A percentile compares a stretch with the other conserved stretches of the same genome.
Evolutionary conservation across 2,888 invertebrate species (phyloP).

Genomic region (Andrena fulva): DNA sequence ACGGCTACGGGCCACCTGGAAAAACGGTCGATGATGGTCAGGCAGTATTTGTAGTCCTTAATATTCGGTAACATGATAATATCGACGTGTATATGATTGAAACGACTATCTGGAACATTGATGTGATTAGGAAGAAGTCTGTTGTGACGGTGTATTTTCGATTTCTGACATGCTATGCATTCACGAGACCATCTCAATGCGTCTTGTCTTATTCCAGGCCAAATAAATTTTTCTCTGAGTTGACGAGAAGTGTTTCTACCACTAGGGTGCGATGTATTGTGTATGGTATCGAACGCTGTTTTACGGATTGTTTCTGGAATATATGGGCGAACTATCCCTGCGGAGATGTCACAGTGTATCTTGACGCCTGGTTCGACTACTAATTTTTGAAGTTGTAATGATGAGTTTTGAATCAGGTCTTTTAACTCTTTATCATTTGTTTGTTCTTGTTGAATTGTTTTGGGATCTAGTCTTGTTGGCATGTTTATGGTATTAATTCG

Average conservation of each 20-base stretch:
- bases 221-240: slow-evolving; percentile 7
- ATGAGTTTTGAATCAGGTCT: too few species aligned
- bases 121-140: neutral
- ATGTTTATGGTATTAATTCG: neutral
- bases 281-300: too few species aligned
- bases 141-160: neutral
- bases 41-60: neutral
- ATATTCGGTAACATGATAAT: slow-evolving; percentile 7
- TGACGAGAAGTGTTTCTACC: neutral
- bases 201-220: slow-evolving; percentile 7
- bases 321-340: too few species aligned
- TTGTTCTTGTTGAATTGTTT: too few species aligned
- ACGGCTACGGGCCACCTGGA: neutral
- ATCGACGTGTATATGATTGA: slow-evolving; percentile 27
- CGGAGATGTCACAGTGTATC: too few species aligned
- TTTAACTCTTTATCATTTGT: too few species aligned
- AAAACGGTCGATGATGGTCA: slow-evolving; percentile 17
- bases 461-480: neutral
- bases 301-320: too few species aligned
- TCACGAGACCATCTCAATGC: neutral
- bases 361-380: too few species aligned
- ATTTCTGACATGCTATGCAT: slow-evolving; percentile 15
- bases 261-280: neutral
- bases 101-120: neutral
- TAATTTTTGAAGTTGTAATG: too few species aligned